Conservation (phyloP, 1,140 invertebrate species). For the Bombus fervidus region DNA sequence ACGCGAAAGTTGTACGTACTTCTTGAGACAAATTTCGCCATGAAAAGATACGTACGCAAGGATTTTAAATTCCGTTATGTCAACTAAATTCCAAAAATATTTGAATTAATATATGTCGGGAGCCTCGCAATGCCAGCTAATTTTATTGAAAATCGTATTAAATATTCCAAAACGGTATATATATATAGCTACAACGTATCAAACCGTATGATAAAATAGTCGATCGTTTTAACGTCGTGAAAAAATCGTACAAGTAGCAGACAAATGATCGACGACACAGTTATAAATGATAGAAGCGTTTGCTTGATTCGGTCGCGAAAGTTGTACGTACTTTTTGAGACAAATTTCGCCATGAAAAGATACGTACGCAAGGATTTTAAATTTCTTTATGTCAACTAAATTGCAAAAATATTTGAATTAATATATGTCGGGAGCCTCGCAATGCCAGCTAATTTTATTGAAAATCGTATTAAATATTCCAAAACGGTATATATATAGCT, state of each 20-base stretch:
- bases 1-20: too few relatives aligned
- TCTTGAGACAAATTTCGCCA: too few relatives aligned
- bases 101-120: neutral
- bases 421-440: too few relatives aligned
- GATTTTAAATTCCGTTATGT: conserved; percentile 3
- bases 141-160: neutral
- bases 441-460: neutral
- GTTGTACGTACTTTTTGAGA: too few relatives aligned
- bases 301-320: too few relatives aligned
- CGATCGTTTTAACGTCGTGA: rapidly evolving
- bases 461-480: neutral
- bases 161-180: neutral
- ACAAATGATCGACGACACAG: too few relatives aligned
- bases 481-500: rapidly evolving
- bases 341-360: neutral
- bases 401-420: neutral
- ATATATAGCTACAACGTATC: too few relatives aligned
- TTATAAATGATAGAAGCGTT: neutral
- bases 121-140: neutral
- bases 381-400: neutral
- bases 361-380: neutral
- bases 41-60: neutral
- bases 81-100: neutral
- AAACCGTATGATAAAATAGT: too few relatives aligned
- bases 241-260: too few relatives aligned